Base-by-base conservation (phyloP, 2,113 vertebrate species). In the Nothobranchius kuhntae region DNA sequence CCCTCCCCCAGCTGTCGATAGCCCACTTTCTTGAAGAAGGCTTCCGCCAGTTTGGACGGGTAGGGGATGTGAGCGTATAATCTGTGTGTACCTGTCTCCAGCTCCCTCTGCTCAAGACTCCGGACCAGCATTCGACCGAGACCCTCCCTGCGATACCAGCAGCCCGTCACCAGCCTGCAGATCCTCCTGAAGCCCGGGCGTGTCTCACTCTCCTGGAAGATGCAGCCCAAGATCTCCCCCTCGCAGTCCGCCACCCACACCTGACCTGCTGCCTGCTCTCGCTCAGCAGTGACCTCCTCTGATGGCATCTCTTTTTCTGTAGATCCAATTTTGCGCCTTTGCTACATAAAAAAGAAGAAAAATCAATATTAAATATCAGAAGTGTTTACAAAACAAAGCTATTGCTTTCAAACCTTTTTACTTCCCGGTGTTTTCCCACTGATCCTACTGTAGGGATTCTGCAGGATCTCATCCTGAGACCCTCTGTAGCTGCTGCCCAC, bases 241-340 rank as follows among this genome's bases (percentile, higher is more conserved):
- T 95, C 92, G 0, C 82, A 81, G 45, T 95, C 95, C 0, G 94
- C 95, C 72, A 96, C 89, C 95, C 94, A 96, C 13, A 95, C 93
- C 47, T 91, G 89, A 6, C 91, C 93, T 0, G 90, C 92, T 6
- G 86, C 38, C 83, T 87, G 62, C 77, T 91, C 89, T 72, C 91
- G 81, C 48, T 92, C 90, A 11, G 84, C 68, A 47, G 84, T 85
- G 44, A 92, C 46, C 11, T 68, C 87, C 73, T 92, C 91, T 42
- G 89, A 45, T 12, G 77, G 55, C 7, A 2, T 7, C 13, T 89
- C 88, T 30, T 70, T 82, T 60, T 89, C 87, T 48, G 74, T 88
- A 47, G 61, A 61, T 56, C 66, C 73, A n/a, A 73, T 61, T 74
- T 58, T 87, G 45, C 62, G 64, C 46, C 86, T 87, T 65, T 69